Evolutionary conservation across 2,888 invertebrate species (phyloP).

Genomic region (Lathronympha strigana): DNA sequence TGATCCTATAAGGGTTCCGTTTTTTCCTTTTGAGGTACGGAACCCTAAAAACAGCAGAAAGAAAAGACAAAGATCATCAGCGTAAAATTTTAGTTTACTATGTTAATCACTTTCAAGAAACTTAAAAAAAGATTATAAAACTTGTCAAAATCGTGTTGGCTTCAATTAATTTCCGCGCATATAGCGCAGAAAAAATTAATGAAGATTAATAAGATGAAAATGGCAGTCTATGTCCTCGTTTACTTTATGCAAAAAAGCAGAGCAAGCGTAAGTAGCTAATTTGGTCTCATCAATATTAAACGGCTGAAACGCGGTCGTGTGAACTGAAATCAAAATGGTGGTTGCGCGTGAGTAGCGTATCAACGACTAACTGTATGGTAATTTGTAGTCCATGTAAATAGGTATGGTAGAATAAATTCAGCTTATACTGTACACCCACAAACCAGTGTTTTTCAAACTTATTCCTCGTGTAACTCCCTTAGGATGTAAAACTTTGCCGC

Average conservation of each 20-base stretch:
- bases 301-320: constrained; percentile 73
- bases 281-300: constrained; percentile 68
- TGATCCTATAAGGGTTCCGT: too few species aligned
- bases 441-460: background rate
- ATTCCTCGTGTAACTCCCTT: too few species aligned
- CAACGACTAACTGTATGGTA: constrained; percentile 51
- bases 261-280: constrained; percentile 17
- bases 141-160: too few species aligned
- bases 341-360: constrained; percentile 67
- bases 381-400: constrained; percentile 21
- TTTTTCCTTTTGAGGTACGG: too few species aligned
- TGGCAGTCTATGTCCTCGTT: background rate
- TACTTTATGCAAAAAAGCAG: constrained; percentile 6
- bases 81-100: too few species aligned
- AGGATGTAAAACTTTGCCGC: too few species aligned
- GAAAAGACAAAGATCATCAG: too few species aligned
- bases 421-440: background rate
- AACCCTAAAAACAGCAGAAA: too few species aligned
- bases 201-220: background rate
- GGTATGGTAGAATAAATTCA: background rate
- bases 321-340: constrained; percentile 81
- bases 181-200: background rate
- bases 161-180: too few species aligned
- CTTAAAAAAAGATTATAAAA: too few species aligned
- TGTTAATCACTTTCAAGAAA: too few species aligned